phyloP scores from a whole-genome alignment of 2,888 invertebrate species.

The Drosophila algonquin region DNA sequence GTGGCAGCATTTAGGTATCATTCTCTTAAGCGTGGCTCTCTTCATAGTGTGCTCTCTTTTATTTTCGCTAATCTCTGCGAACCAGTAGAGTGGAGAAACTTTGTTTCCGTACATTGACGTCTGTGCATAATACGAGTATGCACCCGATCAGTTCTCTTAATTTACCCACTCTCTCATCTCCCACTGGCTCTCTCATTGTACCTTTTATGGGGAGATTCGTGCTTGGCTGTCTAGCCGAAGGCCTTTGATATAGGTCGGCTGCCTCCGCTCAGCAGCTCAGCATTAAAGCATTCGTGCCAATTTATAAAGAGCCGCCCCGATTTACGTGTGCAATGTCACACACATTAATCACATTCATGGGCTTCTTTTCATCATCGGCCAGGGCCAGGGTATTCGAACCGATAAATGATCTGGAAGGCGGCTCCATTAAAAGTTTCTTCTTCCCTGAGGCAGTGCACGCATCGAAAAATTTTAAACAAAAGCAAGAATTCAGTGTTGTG shows the following conservation, averaged over 20 bases:
- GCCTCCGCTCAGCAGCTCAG: constrained; percentile 6
- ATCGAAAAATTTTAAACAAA: neutral
- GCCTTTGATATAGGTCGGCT: constrained; percentile 44
- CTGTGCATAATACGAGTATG: constrained; percentile 10
- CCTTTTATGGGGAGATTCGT: constrained; percentile 28
- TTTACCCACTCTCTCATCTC: neutral
- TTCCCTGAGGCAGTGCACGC: constrained; percentile 22
- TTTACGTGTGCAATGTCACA: constrained; percentile 22
- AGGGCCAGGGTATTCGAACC: constrained; percentile 17
- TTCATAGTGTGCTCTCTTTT: neutral
- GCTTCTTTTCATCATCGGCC: constrained; percentile 31
- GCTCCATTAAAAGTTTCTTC: constrained; percentile 22
- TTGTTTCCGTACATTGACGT: constrained; percentile 75
- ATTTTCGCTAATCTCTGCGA: constrained; percentile 16
- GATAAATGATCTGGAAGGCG: constrained; percentile 4
- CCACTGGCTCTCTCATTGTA: neutral
- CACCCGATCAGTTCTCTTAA: constrained; percentile 28
- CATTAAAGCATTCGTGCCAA: constrained; percentile 22
- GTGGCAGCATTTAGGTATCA: constrained; percentile 3
- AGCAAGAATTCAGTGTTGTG: constrained; percentile 2
- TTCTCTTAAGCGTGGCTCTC: constrained; percentile 7
- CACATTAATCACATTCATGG: constrained; percentile 37
- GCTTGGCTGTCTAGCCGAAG: constrained; percentile 25
- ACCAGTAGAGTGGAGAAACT: constrained; percentile 55
- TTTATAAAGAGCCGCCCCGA: constrained; percentile 2